phyloP scores from a whole-genome alignment of 2,113 vertebrate genomes.

The Philantomba maxwellii region DNA sequence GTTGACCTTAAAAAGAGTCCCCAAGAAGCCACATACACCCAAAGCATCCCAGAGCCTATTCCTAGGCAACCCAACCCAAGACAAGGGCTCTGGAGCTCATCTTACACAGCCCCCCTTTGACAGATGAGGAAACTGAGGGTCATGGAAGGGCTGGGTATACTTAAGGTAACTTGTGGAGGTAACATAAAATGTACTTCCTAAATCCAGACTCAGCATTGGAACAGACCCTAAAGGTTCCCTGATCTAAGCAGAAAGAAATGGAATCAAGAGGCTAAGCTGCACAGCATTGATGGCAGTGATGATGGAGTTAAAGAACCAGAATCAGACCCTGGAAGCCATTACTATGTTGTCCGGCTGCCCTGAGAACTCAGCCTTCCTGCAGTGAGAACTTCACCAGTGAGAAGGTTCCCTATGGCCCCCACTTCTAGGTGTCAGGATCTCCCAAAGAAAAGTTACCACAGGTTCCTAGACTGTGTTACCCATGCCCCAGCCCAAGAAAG shows the following conservation, averaged over 20 bases:
- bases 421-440: not conserved
- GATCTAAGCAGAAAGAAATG: not conserved
- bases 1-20: not conserved
- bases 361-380: not conserved
- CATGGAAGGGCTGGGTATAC: not conserved
- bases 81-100: not conserved
- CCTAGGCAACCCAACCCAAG: not conserved
- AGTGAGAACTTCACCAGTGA: not conserved
- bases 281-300: not conserved
- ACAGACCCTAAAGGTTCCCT: not conserved
- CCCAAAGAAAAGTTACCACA: not conserved
- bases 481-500: not conserved
- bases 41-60: not conserved
- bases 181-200: not conserved
- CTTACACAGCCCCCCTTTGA: not conserved
- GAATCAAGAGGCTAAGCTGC: not conserved
- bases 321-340: not conserved
- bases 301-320: not conserved
- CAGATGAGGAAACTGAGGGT: not conserved
- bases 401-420: not conserved
- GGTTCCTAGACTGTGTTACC: not conserved
- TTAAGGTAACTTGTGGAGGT: not conserved
- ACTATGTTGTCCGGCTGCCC: not conserved
- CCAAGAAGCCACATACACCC: not conserved
- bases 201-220: not conserved